Evolutionary conservation across 2,888 invertebrate species (phyloP).

Genomic region (Eulithis prunata): DNA sequence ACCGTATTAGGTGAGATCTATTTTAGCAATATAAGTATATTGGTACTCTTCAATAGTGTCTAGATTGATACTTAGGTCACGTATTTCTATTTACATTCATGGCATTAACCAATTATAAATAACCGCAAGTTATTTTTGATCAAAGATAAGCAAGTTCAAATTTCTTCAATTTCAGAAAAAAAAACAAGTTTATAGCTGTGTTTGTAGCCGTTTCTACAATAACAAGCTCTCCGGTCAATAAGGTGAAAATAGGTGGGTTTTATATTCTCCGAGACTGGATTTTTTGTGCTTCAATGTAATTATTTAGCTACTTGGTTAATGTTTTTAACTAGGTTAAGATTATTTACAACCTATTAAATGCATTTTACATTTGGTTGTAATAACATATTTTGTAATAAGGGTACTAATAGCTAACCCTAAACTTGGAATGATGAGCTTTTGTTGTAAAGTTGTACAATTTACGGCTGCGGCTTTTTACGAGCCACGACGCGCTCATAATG

Average conservation of each 20-base stretch:
- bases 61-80: too few relatives aligned
- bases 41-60: too few relatives aligned
- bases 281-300: slow-evolving; percentile 2
- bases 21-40: too few relatives aligned
- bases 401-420: slow-evolving; percentile 12
- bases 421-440: slow-evolving; percentile 20
- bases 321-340: too few relatives aligned
- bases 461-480: slow-evolving; percentile 37
- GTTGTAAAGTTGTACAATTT: slow-evolving; percentile 34
- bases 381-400: slow-evolving; percentile 6
- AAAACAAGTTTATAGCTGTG: slow-evolving; percentile 25
- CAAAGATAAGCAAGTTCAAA: too few relatives aligned
- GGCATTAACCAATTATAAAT: too few relatives aligned
- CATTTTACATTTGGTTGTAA: not conserved
- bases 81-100: too few relatives aligned
- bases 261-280: not conserved
- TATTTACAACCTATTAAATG: too few relatives aligned
- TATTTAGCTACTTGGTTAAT: not conserved
- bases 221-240: slow-evolving; percentile 8
- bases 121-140: too few relatives aligned
- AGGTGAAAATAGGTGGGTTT: not conserved
- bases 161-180: too few relatives aligned
- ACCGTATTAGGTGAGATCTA: too few relatives aligned
- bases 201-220: slow-evolving; percentile 12
- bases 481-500: slow-evolving; percentile 37